Conservation (phyloP, 2,113 vertebrate genomes). For the Colistium nudipinnis region DNA sequence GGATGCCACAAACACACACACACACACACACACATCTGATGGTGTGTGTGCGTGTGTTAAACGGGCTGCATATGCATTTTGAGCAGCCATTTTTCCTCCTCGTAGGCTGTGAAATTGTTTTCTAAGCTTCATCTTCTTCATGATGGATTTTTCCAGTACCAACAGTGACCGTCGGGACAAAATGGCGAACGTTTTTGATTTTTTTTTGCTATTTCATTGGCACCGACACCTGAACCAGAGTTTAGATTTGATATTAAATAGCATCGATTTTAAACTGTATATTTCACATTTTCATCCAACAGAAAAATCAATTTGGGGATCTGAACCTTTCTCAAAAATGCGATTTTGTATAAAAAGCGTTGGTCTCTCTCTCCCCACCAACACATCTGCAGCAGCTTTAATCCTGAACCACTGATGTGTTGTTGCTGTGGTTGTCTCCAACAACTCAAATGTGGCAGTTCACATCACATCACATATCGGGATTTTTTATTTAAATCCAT, state of each 20-base stretch:
- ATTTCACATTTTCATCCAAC: no score
- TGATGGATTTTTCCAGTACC: slow-evolving; percentile 12
- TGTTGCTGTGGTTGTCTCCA: background rate
- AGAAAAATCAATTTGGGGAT: no score
- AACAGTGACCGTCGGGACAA: slow-evolving; percentile 18
- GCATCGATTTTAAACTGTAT: no score
- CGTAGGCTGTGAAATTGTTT: background rate
- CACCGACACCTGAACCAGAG: no score
- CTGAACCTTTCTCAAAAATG: no score
- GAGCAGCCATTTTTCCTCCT: background rate
- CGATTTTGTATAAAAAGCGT: background rate
- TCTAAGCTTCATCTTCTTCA: background rate
- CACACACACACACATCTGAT: no score
- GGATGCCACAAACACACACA: background rate
- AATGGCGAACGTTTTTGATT: background rate
- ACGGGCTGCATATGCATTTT: no score
- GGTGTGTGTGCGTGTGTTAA: no score
- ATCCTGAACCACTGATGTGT: slow-evolving; percentile 24
- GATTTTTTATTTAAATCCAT: slow-evolving; percentile 33
- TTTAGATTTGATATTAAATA: no score
- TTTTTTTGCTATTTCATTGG: no score
- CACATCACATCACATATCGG: slow-evolving; percentile 3
- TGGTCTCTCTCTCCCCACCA: background rate
- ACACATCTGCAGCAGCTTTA: slow-evolving; percentile 26
- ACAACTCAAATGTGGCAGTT: slow-evolving; percentile 1